A percentile compares a stretch with the other conserved stretches of the same genome.
Evolutionary conservation across 1,140 invertebrate genomes (phyloP).

Genomic region (Musca vetustissima): DNA sequence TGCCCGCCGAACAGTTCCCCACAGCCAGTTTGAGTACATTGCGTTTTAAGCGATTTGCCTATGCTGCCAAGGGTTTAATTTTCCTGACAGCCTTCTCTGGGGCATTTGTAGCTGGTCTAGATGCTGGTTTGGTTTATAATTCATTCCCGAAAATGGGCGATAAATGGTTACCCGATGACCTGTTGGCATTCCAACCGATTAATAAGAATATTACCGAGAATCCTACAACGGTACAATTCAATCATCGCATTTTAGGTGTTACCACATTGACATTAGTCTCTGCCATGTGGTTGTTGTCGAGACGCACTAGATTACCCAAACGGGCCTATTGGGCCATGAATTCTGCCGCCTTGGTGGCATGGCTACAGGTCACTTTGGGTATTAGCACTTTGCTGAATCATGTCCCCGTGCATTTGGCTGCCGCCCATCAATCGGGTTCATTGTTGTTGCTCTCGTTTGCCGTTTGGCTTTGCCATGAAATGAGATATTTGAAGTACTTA

Average conservation of each 20-base stretch:
- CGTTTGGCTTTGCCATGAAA: slow-evolving; percentile 92
- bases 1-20: slow-evolving; percentile 62
- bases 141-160: slow-evolving; percentile 98
- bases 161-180: slow-evolving; percentile 91
- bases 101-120: slow-evolving; percentile 96
- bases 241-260: slow-evolving; percentile 87
- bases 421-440: slow-evolving; percentile 93
- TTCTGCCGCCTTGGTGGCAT: slow-evolving; percentile 72
- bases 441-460: slow-evolving; percentile 82
- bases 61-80: slow-evolving; percentile 79
- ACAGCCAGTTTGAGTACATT: slow-evolving; percentile 48
- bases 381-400: slow-evolving; percentile 85
- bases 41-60: slow-evolving; percentile 63
- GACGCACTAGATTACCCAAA: slow-evolving; percentile 72
- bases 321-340: slow-evolving; percentile 73
- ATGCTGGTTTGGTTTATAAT: slow-evolving; percentile 97
- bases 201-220: slow-evolving; percentile 94
- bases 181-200: slow-evolving; percentile 72
- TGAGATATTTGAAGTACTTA: slow-evolving; percentile 66
- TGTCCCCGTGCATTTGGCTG: slow-evolving; percentile 86
- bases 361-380: slow-evolving; percentile 81
- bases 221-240: slow-evolving; percentile 95
- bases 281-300: slow-evolving; percentile 66
- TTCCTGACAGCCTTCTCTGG: slow-evolving; percentile 94
- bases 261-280: slow-evolving; percentile 71